phyloP scores from a whole-genome alignment of 2,113 vertebrate genomes.

The Lipophrys pholis region DNA sequence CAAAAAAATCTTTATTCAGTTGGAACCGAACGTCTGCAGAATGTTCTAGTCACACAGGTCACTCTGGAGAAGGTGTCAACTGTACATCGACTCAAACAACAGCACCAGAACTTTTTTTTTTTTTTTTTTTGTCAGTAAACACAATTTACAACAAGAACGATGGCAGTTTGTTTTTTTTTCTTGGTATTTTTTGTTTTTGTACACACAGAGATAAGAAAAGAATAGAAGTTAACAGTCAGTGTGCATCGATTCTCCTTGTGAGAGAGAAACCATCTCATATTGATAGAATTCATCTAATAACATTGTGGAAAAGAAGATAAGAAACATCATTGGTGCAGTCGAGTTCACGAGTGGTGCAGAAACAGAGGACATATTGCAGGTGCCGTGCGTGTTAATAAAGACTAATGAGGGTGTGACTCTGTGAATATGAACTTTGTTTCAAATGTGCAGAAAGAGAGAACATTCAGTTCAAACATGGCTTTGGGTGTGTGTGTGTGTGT shows the following conservation, averaged over 20 bases:
- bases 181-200: constrained; percentile 32
- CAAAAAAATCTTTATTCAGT: constrained; percentile 79
- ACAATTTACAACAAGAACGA: constrained; percentile 79
- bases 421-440: constrained; percentile 38
- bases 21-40: constrained; percentile 66
- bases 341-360: constrained; percentile 54
- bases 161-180: constrained; percentile 64
- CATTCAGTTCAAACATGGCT: constrained; percentile 74
- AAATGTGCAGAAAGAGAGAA: constrained; percentile 56
- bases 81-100: constrained; percentile 70
- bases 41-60: constrained; percentile 47
- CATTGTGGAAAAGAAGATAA: constrained; percentile 65
- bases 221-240: constrained; percentile 82
- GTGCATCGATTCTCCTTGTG: constrained; percentile 59
- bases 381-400: constrained; percentile 38
- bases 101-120: constrained; percentile 72
- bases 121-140: constrained; percentile 69
- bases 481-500: constrained; percentile 35
- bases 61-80: constrained; percentile 62
- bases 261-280: constrained; percentile 61
- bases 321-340: constrained; percentile 62
- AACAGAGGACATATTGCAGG: constrained; percentile 60
- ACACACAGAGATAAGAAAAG: constrained; percentile 63
- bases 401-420: constrained; percentile 22
- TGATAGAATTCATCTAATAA: constrained; percentile 60